These are phyloP conservation scores for Pseudomyrmex concolor DNA, from an alignment of 1,140 invertebrate species.

Conservation along the genomic window DNA sequence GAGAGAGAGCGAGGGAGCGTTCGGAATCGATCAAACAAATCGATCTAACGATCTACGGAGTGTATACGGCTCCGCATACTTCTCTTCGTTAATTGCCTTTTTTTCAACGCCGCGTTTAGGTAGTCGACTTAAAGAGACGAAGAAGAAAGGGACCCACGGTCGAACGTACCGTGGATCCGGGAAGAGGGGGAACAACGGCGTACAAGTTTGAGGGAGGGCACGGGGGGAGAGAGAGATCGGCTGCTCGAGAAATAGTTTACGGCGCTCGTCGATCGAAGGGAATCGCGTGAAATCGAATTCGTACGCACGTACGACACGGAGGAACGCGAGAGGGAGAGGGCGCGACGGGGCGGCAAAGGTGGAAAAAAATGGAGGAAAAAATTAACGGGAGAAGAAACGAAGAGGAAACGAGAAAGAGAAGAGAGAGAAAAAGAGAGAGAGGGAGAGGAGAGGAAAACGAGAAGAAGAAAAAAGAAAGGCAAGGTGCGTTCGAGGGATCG, in stretches of 20 bases:
- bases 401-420: constrained; percentile 9
- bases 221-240: constrained; percentile 47
- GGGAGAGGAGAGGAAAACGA: neutral
- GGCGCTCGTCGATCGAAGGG: constrained; percentile 67
- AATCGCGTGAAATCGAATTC: constrained; percentile 76
- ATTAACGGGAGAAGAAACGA: neutral
- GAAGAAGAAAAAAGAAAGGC: neutral
- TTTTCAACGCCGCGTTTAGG: constrained; percentile 59
- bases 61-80: constrained; percentile 45
- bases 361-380: constrained; percentile 21
- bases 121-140: constrained; percentile 51
- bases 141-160: constrained; percentile 31
- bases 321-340: constrained; percentile 63
- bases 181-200: constrained; percentile 1
- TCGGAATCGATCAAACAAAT: constrained; percentile 51
- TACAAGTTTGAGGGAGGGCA: neutral
- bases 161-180: neutral
- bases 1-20: neutral
- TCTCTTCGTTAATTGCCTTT: constrained; percentile 70
- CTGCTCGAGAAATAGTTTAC: constrained; percentile 68
- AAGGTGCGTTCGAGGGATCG: constrained; percentile 57
- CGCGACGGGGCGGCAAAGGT: constrained; percentile 1
- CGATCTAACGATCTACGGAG: constrained; percentile 57
- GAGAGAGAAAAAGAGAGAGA: neutral
- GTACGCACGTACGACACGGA: constrained; percentile 74